Conservation (phyloP, 2,797 vertebrate species). For the Crax fasciolata region DNA sequence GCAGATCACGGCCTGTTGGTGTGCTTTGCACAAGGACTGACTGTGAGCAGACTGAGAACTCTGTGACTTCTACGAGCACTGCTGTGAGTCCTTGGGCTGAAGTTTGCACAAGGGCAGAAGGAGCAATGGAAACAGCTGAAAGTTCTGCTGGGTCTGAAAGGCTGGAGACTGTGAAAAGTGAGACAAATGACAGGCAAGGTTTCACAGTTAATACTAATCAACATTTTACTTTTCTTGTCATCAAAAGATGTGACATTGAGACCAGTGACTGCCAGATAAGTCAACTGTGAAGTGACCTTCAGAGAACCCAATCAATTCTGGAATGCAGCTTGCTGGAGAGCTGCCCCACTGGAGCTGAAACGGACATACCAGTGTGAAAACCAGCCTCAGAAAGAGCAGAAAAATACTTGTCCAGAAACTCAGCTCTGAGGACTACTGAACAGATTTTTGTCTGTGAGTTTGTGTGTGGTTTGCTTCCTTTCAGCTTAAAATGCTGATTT, state of each 20-base stretch:
- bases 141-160: not conserved
- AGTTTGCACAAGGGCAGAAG: not conserved
- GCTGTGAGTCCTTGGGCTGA: not conserved
- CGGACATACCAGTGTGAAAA: not conserved
- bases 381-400: not conserved
- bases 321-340: not conserved
- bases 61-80: not conserved
- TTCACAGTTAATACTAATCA: not conserved
- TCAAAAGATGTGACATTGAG: not conserved
- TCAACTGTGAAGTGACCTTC: constrained; percentile 1
- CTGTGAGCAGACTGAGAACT: not conserved
- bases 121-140: not conserved
- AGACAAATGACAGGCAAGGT: not conserved
- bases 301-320: not conserved
- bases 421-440: not conserved
- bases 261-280: not conserved
- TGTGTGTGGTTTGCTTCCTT: not conserved
- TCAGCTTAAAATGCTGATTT: not conserved
- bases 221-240: not conserved
- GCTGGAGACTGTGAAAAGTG: not conserved
- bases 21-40: not conserved
- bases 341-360: not conserved
- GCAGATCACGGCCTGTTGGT: not conserved
- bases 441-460: not conserved
- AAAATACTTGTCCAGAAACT: not conserved